A percentile compares a stretch with the other conserved stretches of the same genome.
Evolutionary conservation across 2,888 invertebrate genomes (phyloP).

Genomic region (Magallana nippona): DNA sequence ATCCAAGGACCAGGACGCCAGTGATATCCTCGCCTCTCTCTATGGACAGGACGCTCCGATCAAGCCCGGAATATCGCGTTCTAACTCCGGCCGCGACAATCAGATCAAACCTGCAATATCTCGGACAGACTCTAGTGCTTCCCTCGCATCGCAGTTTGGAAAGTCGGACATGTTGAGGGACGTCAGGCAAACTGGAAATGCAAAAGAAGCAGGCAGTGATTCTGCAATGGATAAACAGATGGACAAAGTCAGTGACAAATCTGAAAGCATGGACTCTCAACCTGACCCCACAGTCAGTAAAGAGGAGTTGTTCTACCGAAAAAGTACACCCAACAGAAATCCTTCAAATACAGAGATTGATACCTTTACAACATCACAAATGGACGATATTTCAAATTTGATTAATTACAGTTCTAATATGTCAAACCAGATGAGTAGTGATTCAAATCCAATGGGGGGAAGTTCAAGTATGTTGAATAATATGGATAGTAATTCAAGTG

Average conservation of each 20-base stretch:
- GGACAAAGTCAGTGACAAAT: not conserved
- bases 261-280: not conserved
- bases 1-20: conserved; percentile 47
- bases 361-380: not conserved
- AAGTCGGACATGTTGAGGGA: conserved; percentile 40
- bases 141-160: conserved; percentile 51
- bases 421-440: not conserved
- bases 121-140: conserved; percentile 24
- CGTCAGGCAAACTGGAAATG: not conserved
- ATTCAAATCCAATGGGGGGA: conserved; percentile 2
- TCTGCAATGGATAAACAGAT: not conserved
- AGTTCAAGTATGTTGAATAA: not conserved
- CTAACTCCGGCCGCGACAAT: conserved; percentile 25
- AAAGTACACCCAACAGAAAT: not conserved
- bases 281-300: not conserved
- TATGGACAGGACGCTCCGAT: conserved; percentile 28
- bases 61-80: conserved; percentile 10
- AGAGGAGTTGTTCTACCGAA: not conserved
- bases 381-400: not conserved
- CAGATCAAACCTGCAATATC: conserved; percentile 3
- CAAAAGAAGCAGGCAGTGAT: not conserved
- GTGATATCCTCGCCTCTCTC: conserved; percentile 38
- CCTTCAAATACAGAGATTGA: not conserved
- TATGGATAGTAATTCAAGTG: not conserved
- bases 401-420: not conserved